These are phyloP conservation scores for Nothoprocta perdicaria DNA, from an alignment of 2,113 vertebrate genomes.

Conservation along the genomic window DNA sequence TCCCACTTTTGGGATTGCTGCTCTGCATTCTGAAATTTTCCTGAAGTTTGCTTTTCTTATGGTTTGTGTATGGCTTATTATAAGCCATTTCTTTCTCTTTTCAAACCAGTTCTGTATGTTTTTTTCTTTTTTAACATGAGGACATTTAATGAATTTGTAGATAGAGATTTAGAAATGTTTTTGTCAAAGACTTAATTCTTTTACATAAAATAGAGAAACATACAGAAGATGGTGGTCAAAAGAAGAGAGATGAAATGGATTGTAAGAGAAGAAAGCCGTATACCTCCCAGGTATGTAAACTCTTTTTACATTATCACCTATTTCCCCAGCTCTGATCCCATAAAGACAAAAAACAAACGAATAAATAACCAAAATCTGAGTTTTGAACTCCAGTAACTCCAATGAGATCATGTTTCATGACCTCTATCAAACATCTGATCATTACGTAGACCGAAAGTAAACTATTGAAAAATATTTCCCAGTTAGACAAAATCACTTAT, in stretches of 20 bases:
- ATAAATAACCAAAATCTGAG: not conserved
- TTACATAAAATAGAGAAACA: not conserved
- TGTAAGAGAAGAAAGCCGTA: not conserved
- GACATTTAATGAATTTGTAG: not conserved
- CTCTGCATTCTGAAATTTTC: constrained; percentile 27
- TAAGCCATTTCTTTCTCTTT: constrained; percentile 20
- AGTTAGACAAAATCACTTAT: not conserved
- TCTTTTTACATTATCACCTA: not conserved
- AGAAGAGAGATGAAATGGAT: not conserved
- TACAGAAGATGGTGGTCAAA: not conserved
- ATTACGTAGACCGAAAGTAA: not conserved
- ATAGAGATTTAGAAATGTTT: not conserved
- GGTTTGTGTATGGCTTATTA: constrained; percentile 11
- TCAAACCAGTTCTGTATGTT: not conserved
- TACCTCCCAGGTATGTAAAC: not conserved
- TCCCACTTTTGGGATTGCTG: constrained; percentile 39
- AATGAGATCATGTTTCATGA: not conserved
- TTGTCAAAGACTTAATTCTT: not conserved
- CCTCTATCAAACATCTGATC: not conserved
- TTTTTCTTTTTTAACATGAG: not conserved
- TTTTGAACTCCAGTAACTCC: not conserved
- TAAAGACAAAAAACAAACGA: not conserved
- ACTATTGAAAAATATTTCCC: not conserved
- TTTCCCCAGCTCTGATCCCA: not conserved
- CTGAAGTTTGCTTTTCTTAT: not conserved